Conservation (phyloP, 2,797 vertebrate genomes). For the Notolabrus celidotus region DNA sequence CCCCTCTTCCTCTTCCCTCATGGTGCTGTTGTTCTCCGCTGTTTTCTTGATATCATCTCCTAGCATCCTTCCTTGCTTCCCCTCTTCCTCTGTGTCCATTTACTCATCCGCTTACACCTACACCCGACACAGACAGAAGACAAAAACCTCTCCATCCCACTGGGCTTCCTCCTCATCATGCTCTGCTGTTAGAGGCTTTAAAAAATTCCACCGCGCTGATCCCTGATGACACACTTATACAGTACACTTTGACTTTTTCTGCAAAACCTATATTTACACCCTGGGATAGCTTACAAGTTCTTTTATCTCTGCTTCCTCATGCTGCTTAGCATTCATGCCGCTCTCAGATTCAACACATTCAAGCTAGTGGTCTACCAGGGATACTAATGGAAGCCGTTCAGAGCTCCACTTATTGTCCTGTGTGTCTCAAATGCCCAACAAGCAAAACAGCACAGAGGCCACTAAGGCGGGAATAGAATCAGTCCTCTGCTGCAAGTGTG, state of each 20-base stretch:
- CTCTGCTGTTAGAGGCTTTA: conserved; percentile 46
- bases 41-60: conserved; percentile 35
- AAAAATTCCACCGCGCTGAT: conserved; percentile 40
- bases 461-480: conserved; percentile 44
- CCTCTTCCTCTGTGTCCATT: conserved; percentile 34
- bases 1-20: conserved; percentile 26
- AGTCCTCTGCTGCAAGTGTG: conserved; percentile 45
- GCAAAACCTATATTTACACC: conserved; percentile 73
- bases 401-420: conserved; percentile 69
- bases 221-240: conserved; percentile 65
- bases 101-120: conserved; percentile 52
- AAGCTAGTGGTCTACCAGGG: conserved; percentile 67
- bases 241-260: conserved; percentile 57
- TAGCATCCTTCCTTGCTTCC: conserved; percentile 31
- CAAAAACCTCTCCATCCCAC: conserved; percentile 56
- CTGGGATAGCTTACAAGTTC: conserved; percentile 57
- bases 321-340: conserved; percentile 72
- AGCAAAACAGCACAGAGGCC: conserved; percentile 63
- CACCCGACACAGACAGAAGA: conserved; percentile 46
- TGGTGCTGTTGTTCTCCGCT: conserved; percentile 25
- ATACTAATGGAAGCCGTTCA: conserved; percentile 71
- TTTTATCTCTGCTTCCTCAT: conserved; percentile 53
- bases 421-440: conserved; percentile 67
- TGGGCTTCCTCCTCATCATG: conserved; percentile 52
- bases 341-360: conserved; percentile 64